Percentiles rank a stretch among this genome's conserved stretches.
phyloP scores from a whole-genome alignment of 1,140 invertebrate genomes.

The Cryptotermes secundus region DNA sequence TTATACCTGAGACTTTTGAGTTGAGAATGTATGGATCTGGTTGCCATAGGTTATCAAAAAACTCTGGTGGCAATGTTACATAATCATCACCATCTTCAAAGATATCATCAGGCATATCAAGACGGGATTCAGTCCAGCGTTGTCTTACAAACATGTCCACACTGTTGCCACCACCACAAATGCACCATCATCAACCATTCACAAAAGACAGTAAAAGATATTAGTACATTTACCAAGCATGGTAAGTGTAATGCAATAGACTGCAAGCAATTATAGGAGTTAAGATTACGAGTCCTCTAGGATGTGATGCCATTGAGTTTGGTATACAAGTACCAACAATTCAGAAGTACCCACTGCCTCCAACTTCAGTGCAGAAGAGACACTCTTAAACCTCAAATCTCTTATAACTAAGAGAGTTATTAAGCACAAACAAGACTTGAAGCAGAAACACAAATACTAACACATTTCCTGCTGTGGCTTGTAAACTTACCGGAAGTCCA shows the following conservation, averaged over 20 bases:
- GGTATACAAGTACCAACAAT: too few relatives aligned
- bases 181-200: constrained; percentile 2
- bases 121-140: constrained; percentile 73
- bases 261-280: too few relatives aligned
- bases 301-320: too few relatives aligned
- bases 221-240: neutral
- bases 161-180: constrained; percentile 48
- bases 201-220: neutral
- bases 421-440: neutral
- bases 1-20: constrained; percentile 75
- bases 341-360: too few relatives aligned
- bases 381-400: too few relatives aligned
- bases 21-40: constrained; percentile 85
- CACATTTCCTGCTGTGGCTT: neutral
- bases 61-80: constrained; percentile 72
- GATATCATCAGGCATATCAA: constrained; percentile 69
- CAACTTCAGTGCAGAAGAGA: too few relatives aligned
- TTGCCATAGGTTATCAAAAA: constrained; percentile 81
- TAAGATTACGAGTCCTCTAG: too few relatives aligned
- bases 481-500: constrained; percentile 72
- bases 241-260: too few relatives aligned
- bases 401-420: neutral
- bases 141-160: constrained; percentile 83
- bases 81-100: constrained; percentile 76
- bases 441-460: neutral